Conservation (phyloP, 1,140 invertebrate genomes). For the Pseudachorutes palmiensis region DNA sequence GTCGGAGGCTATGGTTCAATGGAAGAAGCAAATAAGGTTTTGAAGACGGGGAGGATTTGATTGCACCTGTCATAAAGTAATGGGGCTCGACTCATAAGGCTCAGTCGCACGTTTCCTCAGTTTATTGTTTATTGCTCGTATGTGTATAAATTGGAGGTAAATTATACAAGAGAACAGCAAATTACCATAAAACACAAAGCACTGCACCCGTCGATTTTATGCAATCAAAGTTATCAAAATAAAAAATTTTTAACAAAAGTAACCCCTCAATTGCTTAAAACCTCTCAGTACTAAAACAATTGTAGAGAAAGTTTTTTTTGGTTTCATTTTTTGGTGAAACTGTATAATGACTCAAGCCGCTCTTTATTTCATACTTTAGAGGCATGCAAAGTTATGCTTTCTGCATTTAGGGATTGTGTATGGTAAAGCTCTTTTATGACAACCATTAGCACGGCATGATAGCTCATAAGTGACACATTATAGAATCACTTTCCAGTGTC, state of each 20-base stretch:
- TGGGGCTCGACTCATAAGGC: background rate
- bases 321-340: too few relatives aligned
- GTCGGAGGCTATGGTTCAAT: background rate
- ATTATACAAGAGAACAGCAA: background rate
- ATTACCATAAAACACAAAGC: background rate
- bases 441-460: conserved; percentile 4
- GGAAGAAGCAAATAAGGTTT: background rate
- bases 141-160: conserved; percentile 1
- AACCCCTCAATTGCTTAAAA: too few relatives aligned
- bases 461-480: conserved; percentile 13
- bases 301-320: too few relatives aligned
- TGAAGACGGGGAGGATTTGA: background rate
- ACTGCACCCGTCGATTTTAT: too few relatives aligned
- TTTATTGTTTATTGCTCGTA: background rate
- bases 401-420: background rate
- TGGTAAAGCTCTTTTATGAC: background rate
- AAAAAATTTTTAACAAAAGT: too few relatives aligned
- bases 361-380: too few relatives aligned
- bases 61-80: conserved; percentile 2
- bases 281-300: too few relatives aligned
- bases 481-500: conserved; percentile 1
- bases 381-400: too few relatives aligned
- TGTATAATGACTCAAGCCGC: too few relatives aligned
- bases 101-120: too few relatives aligned
- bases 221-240: too few relatives aligned